Base-by-base conservation (phyloP, 1,140 invertebrate genomes). In the Drosophila hydei region DNA sequence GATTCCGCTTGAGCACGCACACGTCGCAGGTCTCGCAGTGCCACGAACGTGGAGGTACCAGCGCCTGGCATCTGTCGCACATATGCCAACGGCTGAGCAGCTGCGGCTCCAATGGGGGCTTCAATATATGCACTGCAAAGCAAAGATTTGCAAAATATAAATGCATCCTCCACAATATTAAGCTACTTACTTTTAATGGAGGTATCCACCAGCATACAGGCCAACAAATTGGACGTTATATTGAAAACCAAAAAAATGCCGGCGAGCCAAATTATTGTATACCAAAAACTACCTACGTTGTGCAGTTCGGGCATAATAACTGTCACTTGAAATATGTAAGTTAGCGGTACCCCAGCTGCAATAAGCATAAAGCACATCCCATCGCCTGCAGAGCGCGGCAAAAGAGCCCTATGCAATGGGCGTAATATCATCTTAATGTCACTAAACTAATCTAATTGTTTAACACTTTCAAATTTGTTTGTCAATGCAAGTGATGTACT, bases 1-100 rank as follows among this genome's bases (percentile, higher is more conserved):
- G 98, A 91, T 99, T 98, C 75, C 97, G 93, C 90, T 98, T 98
- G 4, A 98, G 89, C 42, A 99, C 95, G 85, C 98, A 99, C 18
- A 92, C 92, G 63, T 94, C 91, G 83, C 98, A 99, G 36, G 92
- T 94, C 47, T 93, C 92, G 85, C 98, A 99, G 91, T 99, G 98
- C 94, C 97, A 97, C 3, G 97, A 95, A 62, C 97, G 93, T 7
- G 97, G 97, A n/a, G 97, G 97, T 9, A 95, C 93, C 25, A 96
- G 84, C 7, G 94, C 92, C 89, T 98, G 96, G 92, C 98, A 99
- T 0, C 92, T 89, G 4, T 93, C 78, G 92, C 97, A 98, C 64
- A 96, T 94, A 59, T 94, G 94, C 96, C 97, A 98, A 11, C 50
- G 47, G 0, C 50, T 52, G 3, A 72, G 48, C 23, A 65, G n/a